Percentiles rank a stretch among this genome's conserved stretches.
Evolutionary conservation across 1,140 invertebrate species (phyloP).

Genomic region (Trichonephila inaurata): DNA sequence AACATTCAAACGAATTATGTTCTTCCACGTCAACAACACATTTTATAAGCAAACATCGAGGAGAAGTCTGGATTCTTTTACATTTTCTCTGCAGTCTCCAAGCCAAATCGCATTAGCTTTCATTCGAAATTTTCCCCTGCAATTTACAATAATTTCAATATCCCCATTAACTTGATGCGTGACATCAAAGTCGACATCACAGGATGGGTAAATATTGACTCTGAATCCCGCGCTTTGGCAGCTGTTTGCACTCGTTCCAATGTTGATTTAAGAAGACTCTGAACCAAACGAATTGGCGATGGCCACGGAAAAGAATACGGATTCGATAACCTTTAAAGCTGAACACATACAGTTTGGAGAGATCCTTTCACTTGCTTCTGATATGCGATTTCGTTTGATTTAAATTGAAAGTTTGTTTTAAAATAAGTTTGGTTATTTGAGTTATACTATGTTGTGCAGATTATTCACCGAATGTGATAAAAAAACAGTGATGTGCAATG

Average conservation of each 20-base stretch:
- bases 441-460: too few species aligned
- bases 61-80: too few species aligned
- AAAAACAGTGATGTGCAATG: too few species aligned
- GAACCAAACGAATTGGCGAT: background rate
- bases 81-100: too few species aligned
- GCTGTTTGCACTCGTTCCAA: background rate
- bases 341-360: background rate
- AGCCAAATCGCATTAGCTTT: too few species aligned
- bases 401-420: too few species aligned
- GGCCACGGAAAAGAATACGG: background rate
- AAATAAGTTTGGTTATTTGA: too few species aligned
- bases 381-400: background rate
- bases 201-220: background rate
- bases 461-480: too few species aligned
- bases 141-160: background rate
- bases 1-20: too few species aligned
- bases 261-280: background rate
- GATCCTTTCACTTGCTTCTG: background rate
- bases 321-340: slow-evolving; percentile 11
- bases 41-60: too few species aligned
- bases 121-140: background rate
- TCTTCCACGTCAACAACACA: too few species aligned
- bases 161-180: background rate
- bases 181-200: background rate
- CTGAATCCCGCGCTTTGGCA: background rate